Evolutionary conservation across 2,113 vertebrate species (phyloP).

Genomic region (Oncorhynchus clarkii): DNA sequence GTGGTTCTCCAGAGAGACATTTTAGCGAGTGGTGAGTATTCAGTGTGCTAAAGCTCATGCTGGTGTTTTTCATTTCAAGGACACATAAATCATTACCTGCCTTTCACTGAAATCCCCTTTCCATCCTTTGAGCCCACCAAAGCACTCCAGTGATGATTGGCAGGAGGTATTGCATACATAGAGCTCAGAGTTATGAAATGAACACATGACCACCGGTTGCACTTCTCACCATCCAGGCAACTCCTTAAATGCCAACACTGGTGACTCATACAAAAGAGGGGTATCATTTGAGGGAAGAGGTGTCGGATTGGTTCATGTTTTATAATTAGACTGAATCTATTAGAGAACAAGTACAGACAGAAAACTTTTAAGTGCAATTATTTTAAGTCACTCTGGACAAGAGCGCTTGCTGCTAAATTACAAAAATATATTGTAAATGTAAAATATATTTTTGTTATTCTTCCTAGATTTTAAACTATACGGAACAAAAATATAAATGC

Average conservation of each 20-base stretch:
- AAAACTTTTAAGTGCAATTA: too few relatives aligned
- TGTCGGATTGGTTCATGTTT: background rate
- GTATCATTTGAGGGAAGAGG: too few relatives aligned
- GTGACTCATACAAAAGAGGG: too few relatives aligned
- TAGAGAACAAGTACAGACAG: too few relatives aligned
- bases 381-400: too few relatives aligned
- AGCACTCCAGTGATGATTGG: background rate
- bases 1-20: background rate
- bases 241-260: too few relatives aligned
- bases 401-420: too few relatives aligned
- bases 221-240: background rate
- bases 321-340: too few relatives aligned
- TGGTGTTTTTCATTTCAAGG: background rate
- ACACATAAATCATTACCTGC: background rate
- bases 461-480: too few relatives aligned
- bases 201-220: background rate
- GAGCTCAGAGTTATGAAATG: background rate
- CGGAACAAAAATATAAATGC: too few relatives aligned
- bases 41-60: background rate
- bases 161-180: background rate
- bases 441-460: too few relatives aligned
- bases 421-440: too few relatives aligned
- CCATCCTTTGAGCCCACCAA: background rate
- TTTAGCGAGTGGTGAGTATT: background rate
- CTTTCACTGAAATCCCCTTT: background rate